Evolutionary conservation across 2,888 invertebrate species (phyloP), one percentile per base, ranked within the genome.

Genomic region (Cheilosia urbana): DNA sequence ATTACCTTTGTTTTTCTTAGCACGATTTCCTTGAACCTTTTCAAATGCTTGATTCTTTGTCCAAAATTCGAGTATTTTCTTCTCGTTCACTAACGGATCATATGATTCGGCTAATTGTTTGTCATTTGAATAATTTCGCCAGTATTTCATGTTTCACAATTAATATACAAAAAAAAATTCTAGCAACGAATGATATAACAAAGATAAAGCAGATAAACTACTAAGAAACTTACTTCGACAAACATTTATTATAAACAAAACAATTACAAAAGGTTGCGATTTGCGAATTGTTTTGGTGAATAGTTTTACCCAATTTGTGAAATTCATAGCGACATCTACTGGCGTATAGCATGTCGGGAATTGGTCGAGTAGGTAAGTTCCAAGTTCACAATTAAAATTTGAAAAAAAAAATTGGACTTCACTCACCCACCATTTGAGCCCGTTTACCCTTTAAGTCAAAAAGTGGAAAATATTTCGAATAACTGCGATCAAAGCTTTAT

Each of bases 1-100:
- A 89, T 95, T 95, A 7, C 81, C 84, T 21, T 62, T 21, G n/a
- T 78, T 75, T 89, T 89, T 92, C 95, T 94, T 94, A 94, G 5
- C 97, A 9, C 51, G 60, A 13, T 17, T 60, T 27, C 21, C 90
- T 96, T 96, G 92, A 90, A 96, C 96, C 55, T 95, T 96, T 89
- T 96, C 94, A 92, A 98, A 98, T 0, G 96, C 97, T 90, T 98
- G 95, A 49, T 97, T 94, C 79, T 96, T 93, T 88, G 96, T 95
- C 99, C 99, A 99, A 89, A 96, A 95, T 83, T 95, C 93, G 66
- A 97, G 91, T 69, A 96, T 94, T 83, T 94, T 95, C 89, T 96
- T 96, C 91, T 99, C 98, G 92, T 97, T 97, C 13, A 51, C 15
- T 1, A 40, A n/a, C 0, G 84, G 58, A 2, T 84, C 53, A n/a